Conservation (phyloP, 2,888 invertebrate genomes). For the Matsumyia berberina region DNA sequence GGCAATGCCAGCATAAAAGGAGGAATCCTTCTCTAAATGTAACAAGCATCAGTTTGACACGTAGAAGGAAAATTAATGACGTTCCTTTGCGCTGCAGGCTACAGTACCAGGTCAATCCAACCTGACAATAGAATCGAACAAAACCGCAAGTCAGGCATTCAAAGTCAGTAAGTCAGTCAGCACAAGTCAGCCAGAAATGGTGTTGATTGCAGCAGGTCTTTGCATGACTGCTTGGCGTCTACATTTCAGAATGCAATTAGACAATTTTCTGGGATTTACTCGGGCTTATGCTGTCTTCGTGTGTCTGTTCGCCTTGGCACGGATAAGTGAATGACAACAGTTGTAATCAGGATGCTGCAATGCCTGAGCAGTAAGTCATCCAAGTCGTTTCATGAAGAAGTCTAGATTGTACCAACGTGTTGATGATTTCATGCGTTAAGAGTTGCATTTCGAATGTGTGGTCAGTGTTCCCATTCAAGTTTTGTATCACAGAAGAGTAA, state of each 20-base stretch:
- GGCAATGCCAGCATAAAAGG: background rate
- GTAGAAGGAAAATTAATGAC: constrained; percentile 18
- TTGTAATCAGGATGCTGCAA: background rate
- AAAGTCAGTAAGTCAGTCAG: constrained; percentile 44
- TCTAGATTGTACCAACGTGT: background rate
- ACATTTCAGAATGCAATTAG: constrained; percentile 44
- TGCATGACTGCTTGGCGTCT: constrained; percentile 4
- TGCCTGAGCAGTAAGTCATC: background rate
- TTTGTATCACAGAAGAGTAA: background rate
- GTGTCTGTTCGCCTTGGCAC: background rate
- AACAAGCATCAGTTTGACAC: constrained; percentile 2
- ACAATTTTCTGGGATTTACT: constrained; percentile 2
- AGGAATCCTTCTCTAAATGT: background rate
- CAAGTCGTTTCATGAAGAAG: background rate
- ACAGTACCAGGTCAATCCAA: constrained; percentile 3
- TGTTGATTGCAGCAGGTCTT: constrained; percentile 35
- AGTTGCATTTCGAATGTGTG: background rate
- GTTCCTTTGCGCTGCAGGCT: too few species aligned
- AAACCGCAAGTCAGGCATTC: constrained; percentile 46
- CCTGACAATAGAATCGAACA: constrained; percentile 26
- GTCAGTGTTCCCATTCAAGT: background rate
- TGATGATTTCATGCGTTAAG: background rate
- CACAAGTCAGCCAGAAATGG: constrained; percentile 9
- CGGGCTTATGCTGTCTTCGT: too few species aligned
- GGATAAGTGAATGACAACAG: background rate